phyloP scores from a whole-genome alignment of 1,140 invertebrate species.

The Ceratosolen solmsi region DNA sequence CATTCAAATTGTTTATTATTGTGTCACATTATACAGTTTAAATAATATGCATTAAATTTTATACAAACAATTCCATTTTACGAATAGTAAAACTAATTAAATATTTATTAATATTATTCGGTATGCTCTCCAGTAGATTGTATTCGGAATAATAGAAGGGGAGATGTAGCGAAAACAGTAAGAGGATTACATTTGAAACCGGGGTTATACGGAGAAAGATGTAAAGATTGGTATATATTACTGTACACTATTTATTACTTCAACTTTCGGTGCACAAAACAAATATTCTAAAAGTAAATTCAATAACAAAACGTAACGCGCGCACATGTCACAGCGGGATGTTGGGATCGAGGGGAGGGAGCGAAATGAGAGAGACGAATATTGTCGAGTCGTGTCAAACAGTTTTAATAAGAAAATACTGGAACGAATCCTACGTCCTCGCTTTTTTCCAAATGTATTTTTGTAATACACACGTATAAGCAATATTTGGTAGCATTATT shows the following conservation, averaged over 20 bases:
- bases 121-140: conserved; percentile 17
- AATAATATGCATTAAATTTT: background rate
- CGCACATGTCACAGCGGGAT: background rate
- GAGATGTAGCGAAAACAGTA: conserved; percentile 4
- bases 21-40: background rate
- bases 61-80: background rate
- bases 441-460: no score
- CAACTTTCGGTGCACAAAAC: background rate
- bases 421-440: background rate
- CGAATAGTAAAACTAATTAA: conserved; percentile 25
- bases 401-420: conserved; percentile 49
- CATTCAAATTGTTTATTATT: conserved; percentile 8
- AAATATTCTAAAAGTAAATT: conserved; percentile 40
- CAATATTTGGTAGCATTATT: background rate
- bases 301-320: conserved; percentile 30
- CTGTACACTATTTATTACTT: conserved; percentile 5
- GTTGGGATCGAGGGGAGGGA: background rate
- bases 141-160: background rate
- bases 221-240: background rate
- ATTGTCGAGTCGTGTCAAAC: conserved; percentile 21
- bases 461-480: background rate
- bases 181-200: conserved; percentile 22
- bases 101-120: conserved; percentile 15
- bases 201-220: background rate
- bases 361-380: background rate